A percentile compares a stretch with the other conserved stretches of the same genome.
phyloP scores from a whole-genome alignment of 2,797 vertebrate genomes.

The Gobionotothen gibberifrons region DNA sequence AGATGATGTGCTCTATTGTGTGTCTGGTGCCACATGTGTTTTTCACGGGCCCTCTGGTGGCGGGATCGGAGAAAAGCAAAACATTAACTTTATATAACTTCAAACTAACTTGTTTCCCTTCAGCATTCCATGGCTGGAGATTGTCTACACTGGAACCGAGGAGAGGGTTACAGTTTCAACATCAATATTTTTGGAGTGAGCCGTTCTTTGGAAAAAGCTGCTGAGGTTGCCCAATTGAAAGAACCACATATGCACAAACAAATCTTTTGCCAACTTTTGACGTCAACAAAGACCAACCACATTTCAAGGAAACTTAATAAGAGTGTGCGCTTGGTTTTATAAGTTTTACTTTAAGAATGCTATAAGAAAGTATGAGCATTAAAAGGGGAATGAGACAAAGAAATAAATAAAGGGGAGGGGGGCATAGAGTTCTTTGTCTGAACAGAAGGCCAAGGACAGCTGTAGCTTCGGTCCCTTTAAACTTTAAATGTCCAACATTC shows the following conservation, averaged over 20 bases:
- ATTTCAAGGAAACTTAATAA: slow-evolving; percentile 29
- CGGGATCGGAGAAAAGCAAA: slow-evolving; percentile 38
- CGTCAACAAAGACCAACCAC: slow-evolving; percentile 15
- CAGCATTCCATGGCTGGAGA: slow-evolving; percentile 64
- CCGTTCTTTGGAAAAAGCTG: slow-evolving; percentile 47
- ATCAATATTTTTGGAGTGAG: slow-evolving; percentile 48
- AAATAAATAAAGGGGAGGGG: slow-evolving; percentile 1
- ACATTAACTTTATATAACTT: slow-evolving; percentile 71
- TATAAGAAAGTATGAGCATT: not conserved
- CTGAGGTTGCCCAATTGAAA: slow-evolving; percentile 42
- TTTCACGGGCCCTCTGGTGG: slow-evolving; percentile 85
- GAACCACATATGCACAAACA: slow-evolving; percentile 54
- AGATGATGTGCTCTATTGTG: slow-evolving; percentile 78
- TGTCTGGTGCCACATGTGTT: slow-evolving; percentile 31
- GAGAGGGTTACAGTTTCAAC: slow-evolving; percentile 68
- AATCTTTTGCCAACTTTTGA: slow-evolving; percentile 48
- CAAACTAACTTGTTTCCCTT: slow-evolving; percentile 61
- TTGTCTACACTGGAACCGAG: slow-evolving; percentile 55
- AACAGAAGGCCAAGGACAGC: slow-evolving; percentile 76
- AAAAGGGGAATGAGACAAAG: slow-evolving; percentile 25
- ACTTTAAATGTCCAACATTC: slow-evolving; percentile 84
- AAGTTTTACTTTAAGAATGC: slow-evolving; percentile 16
- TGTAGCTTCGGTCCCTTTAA: slow-evolving; percentile 82
- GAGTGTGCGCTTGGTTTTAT: slow-evolving; percentile 17
- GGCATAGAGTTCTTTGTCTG: slow-evolving; percentile 65